Percentiles rank a stretch among this genome's conserved stretches.
phyloP scores from a whole-genome alignment of 2,113 vertebrate genomes.

The Pedetes capensis region DNA sequence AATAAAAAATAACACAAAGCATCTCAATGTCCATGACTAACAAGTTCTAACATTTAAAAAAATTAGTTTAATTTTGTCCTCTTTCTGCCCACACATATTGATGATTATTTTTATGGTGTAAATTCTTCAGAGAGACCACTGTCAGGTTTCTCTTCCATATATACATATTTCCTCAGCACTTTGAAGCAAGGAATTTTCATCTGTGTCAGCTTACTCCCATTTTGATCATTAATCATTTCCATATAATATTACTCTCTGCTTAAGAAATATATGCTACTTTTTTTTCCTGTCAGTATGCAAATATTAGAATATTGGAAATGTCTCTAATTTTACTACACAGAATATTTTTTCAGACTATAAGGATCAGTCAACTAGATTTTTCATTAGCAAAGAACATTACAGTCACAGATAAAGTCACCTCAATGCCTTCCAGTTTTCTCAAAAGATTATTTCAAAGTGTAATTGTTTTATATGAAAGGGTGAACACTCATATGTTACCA shows the following conservation, averaged over 20 bases:
- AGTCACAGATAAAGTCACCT: conserved; percentile 61
- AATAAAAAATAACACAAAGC: conserved; percentile 12
- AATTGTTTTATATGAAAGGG: conserved; percentile 68
- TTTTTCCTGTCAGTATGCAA: conserved; percentile 50
- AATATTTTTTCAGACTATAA: conserved; percentile 50
- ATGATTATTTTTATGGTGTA: conserved; percentile 12
- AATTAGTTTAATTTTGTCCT: conserved; percentile 46
- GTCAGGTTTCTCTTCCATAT: neutral
- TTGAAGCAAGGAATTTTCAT: neutral
- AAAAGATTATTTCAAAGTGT: conserved; percentile 75
- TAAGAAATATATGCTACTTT: conserved; percentile 42
- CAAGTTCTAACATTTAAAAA: neutral
- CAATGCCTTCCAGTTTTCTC: conserved; percentile 66
- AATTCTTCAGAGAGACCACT: neutral
- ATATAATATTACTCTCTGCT: neutral
- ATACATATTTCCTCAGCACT: conserved; percentile 31
- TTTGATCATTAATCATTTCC: conserved; percentile 44
- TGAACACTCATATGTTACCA: conserved; percentile 58
- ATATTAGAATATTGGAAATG: conserved; percentile 36
- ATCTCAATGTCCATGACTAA: neutral
- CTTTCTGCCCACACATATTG: conserved; percentile 16
- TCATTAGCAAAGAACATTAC: conserved; percentile 63
- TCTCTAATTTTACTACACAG: conserved; percentile 65
- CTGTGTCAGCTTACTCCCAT: neutral
- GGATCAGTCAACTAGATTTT: conserved; percentile 55